Percentiles rank a stretch among this genome's conserved stretches.
phyloP scores from a whole-genome alignment of 2,113 vertebrate genomes.

The Varanus salvator region DNA sequence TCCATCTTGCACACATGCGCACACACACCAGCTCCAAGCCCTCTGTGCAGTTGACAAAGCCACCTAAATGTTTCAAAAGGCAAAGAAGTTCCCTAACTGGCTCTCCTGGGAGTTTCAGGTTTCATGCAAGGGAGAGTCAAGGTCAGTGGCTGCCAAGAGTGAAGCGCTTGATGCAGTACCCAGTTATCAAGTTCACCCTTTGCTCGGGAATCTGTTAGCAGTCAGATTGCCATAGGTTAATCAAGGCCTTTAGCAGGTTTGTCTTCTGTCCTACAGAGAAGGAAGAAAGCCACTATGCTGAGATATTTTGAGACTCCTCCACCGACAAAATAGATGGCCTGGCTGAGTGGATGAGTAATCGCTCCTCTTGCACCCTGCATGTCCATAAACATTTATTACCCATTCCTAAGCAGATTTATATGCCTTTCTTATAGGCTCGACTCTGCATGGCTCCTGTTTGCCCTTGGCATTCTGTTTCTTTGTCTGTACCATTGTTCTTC shows the following conservation, averaged over 20 bases:
- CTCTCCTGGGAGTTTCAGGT: neutral
- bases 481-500: neutral
- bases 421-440: neutral
- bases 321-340: neutral
- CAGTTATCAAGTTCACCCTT: conserved; percentile 17
- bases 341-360: neutral
- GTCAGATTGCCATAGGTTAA: conserved; percentile 8
- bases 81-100: neutral
- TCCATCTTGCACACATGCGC: neutral
- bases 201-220: neutral
- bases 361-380: neutral
- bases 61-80: neutral
- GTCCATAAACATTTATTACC: neutral
- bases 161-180: neutral
- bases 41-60: neutral
- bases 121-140: neutral
- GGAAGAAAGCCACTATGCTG: neutral
- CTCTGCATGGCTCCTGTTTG: neutral
- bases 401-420: neutral
- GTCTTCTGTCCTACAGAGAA: neutral
- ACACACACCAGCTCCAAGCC: neutral
- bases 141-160: neutral
- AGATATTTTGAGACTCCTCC: neutral
- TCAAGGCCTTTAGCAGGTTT: conserved; percentile 13
- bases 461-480: neutral